Evolutionary conservation across 2,888 invertebrate species (phyloP), one percentile per base, ranked within the genome.

Genomic region (Heliconius aoede): DNA sequence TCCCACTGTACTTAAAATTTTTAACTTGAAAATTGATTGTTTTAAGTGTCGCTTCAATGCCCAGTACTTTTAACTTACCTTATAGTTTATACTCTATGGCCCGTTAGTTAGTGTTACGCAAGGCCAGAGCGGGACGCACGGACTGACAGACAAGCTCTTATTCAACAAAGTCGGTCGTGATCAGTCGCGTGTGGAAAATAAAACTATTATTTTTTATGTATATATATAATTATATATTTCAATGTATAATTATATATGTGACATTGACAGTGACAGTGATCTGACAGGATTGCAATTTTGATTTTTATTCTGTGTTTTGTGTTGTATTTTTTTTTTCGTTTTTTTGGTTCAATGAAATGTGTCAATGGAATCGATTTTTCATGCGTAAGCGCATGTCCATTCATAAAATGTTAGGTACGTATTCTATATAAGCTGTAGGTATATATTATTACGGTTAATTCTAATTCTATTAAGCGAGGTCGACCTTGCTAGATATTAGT

Each of bases 61-160:
- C 18, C 30, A 30, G 68, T 69, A 26, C 86, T 83, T 91, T 90
- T 88, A 88, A 26, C 18, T 26, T 88, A 87, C 86, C 87, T 86
- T 85, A 85, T 68, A 79, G 73, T 86, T 55, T 55, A 55, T 84
- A 87, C 91, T 93, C 92, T 92, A 90, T 91, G 91, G 88, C 87
- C 91, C 91, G 64, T 32, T 36, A 36, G 92, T 93, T 92, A 92
- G 83, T 83, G 89, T 93, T 93, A 92, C 92, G 92, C 91, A 92
- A 93, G 86, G 86, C 85, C 85, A 87, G 87, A 87, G 87, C 86
- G 89, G 85, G 87, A 88, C 89, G 89, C 84, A 89, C 88, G 85
- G 86, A 87, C 90, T 84, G 87, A 86, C 88, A 85, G 80, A 78
- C 83, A 81, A 80, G 79, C 82, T 83, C 83, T 82, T 83, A 82